Evolutionary conservation across 2,888 invertebrate species (phyloP), one percentile per base, ranked within the genome.

Genomic region (Andrena fulva): DNA sequence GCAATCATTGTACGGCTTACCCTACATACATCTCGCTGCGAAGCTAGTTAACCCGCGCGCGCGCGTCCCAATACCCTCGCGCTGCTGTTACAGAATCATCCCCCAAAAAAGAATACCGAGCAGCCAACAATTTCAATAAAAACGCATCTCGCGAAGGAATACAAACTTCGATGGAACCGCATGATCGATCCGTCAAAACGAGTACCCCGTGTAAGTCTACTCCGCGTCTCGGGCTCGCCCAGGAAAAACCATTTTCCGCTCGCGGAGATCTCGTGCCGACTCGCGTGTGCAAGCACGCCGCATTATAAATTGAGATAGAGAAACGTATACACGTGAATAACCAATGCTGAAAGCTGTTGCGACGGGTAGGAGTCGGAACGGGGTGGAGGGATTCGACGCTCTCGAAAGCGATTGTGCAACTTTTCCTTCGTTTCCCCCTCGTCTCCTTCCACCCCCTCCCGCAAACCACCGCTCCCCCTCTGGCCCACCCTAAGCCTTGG

Each of bases 241-340:
- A 50, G 56, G 70, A 71, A 78, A 79, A 78, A 77, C 64, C 66
- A 85, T 86, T 86, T 86, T 80, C 74, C 86, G 75, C 69, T 75
- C 66, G 66, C 62, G 69, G 64, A 29, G 29, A 63, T 60, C 60
- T 31, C 74, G 75, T 78, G 59, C 56, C 82, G 79, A 50, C 63
- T 70, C 64, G 71, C 48, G 66, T 33, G 63, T 42, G 31, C 60
- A 29, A 35, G 76, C 82, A 63, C 52, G 71, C 60, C 75, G 84
- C 77, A 86, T 87, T 80, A 75, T 78, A 87, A 87, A 87, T 87
- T 85, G 85, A 87, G 87, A 85, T 85, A 85, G 87, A 85, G 85
- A 60, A 84, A 76, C 63, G 81, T 69, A 84, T 80, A 84, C 77
- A 84, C 50, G 75, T 62, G 78, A 85, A 85, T 85, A 85, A 85